These are phyloP conservation scores for Tauraco hartlaubi DNA, from an alignment of 2,797 vertebrate genomes.

Conservation along the genomic window DNA sequence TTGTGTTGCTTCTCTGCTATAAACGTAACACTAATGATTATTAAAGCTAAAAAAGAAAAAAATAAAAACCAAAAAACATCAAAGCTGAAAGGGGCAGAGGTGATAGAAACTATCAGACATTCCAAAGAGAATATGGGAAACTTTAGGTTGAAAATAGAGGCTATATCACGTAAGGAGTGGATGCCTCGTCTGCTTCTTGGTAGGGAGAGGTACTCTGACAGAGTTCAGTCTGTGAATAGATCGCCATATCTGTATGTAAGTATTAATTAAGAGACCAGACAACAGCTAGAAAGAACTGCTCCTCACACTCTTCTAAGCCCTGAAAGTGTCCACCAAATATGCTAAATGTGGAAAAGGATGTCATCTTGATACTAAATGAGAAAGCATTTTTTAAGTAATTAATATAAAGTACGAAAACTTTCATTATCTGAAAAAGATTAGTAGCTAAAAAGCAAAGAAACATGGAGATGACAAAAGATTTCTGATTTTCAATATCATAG, in stretches of 20 bases:
- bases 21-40: not conserved
- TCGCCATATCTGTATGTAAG: not conserved
- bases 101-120: not conserved
- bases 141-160: not conserved
- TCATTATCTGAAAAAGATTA: not conserved
- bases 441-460: not conserved
- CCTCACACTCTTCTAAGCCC: not conserved
- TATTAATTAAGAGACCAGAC: not conserved
- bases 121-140: not conserved
- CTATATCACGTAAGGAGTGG: not conserved
- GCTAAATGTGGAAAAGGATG: not conserved
- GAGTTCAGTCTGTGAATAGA: not conserved
- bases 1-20: not conserved
- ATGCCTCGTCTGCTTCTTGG: not conserved
- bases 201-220: not conserved
- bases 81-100: not conserved
- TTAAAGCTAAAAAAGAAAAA: not conserved
- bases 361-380: not conserved
- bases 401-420: not conserved
- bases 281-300: not conserved
- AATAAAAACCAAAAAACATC: not conserved
- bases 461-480: not conserved
- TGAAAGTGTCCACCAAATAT: not conserved
- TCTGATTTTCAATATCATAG: conserved; percentile 32
- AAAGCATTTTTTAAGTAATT: not conserved